Evolutionary conservation across 23 tunicate genomes (phyloP).

Genomic region (Phallusia fumigata): DNA sequence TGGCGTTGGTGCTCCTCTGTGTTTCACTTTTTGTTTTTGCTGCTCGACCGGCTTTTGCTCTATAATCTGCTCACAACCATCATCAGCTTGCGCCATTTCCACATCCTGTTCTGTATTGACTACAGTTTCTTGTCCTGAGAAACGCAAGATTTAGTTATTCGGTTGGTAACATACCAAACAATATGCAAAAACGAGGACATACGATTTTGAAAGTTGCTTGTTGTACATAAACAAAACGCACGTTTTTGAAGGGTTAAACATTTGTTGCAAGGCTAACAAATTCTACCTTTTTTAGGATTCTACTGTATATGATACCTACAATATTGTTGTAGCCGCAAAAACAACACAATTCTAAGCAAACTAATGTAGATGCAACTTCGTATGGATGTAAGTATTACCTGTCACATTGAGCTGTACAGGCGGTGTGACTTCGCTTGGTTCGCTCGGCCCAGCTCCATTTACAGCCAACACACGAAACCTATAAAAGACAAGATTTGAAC

Average conservation of each 20-base stretch:
- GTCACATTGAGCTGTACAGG: not conserved
- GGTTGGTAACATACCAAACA: too few relatives aligned
- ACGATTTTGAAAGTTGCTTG: too few relatives aligned
- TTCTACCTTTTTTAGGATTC: too few relatives aligned
- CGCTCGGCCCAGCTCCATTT: constrained; percentile 58
- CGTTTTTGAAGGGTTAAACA: too few relatives aligned
- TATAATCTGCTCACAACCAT: not conserved
- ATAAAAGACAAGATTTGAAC: not conserved
- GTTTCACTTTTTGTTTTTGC: constrained; percentile 9
- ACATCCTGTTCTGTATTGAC: not conserved
- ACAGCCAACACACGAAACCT: constrained; percentile 70
- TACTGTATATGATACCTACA: too few relatives aligned
- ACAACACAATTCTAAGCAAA: too few relatives aligned
- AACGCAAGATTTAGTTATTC: too few relatives aligned
- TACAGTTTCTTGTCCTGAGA: too few relatives aligned
- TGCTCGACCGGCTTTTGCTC: not conserved
- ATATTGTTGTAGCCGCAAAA: too few relatives aligned
- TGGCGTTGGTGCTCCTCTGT: constrained; percentile 72
- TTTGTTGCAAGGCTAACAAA: too few relatives aligned
- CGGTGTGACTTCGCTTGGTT: constrained; percentile 55
- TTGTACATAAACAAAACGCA: too few relatives aligned
- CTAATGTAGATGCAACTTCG: not conserved
- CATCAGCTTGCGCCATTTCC: not conserved
- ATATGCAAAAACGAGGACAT: too few relatives aligned
- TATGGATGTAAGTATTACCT: not conserved